Evolutionary conservation across 2,797 vertebrate species (phyloP).

Genomic region (Thaleichthys pacificus): DNA sequence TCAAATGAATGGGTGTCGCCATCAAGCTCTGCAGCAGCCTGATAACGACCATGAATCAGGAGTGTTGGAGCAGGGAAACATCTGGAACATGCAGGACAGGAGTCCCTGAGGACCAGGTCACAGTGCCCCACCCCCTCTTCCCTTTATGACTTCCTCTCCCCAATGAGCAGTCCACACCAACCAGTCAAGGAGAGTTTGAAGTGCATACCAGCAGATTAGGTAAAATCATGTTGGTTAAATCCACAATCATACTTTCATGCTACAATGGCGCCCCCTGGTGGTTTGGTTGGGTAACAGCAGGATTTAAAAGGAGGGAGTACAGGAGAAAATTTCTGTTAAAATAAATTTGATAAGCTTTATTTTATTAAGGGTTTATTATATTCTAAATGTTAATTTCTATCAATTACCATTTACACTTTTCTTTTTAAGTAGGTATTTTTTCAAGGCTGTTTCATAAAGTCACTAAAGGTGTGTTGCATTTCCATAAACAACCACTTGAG

Average conservation of each 20-base stretch:
- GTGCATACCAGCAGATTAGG: neutral
- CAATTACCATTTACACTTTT: neutral
- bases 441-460: neutral
- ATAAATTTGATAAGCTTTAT: neutral
- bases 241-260: neutral
- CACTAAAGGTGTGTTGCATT: neutral
- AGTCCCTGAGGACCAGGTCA: too few relatives aligned
- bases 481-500: conserved; percentile 49
- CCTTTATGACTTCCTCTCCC: neutral
- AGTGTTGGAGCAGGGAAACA: too few relatives aligned
- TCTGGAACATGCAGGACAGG: too few relatives aligned
- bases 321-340: neutral
- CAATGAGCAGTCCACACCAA: neutral
- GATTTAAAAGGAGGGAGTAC: too few relatives aligned
- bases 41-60: too few relatives aligned
- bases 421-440: neutral
- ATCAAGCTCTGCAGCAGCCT: too few relatives aligned
- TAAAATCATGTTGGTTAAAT: too few relatives aligned
- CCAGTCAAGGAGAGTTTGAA: neutral
- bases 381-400: neutral
- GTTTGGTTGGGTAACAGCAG: neutral
- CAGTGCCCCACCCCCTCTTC: too few relatives aligned
- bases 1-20: too few relatives aligned
- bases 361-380: too few relatives aligned
- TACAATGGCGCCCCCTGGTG: neutral